These are phyloP conservation scores for Nebria brevicollis DNA, from an alignment of 2,888 invertebrate genomes.

Conservation along the genomic window DNA sequence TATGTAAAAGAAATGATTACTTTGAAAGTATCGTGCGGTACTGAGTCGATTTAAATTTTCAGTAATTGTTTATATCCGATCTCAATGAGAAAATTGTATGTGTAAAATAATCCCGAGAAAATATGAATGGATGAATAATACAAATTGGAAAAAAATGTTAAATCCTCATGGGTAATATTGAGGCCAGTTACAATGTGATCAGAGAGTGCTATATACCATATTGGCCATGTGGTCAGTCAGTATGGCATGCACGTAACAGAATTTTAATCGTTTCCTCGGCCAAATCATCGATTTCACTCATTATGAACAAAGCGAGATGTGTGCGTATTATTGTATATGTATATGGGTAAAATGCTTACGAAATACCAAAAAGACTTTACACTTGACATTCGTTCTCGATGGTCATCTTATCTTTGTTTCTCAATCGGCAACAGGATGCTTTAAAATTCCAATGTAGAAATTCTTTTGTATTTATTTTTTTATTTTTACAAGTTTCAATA, in stretches of 20 bases:
- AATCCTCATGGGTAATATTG: conserved; percentile 6
- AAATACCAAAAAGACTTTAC: neutral
- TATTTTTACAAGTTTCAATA: neutral
- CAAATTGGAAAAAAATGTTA: neutral
- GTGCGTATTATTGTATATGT: neutral
- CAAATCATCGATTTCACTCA: conserved; percentile 20
- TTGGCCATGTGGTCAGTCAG: conserved; percentile 11
- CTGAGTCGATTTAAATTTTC: neutral
- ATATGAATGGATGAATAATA: conserved; percentile 10
- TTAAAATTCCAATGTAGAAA: neutral
- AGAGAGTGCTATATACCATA: conserved; percentile 8
- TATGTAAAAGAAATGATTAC: neutral
- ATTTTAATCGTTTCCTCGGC: conserved; percentile 14
- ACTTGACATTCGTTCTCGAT: neutral
- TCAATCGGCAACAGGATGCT: neutral
- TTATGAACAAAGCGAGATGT: conserved; percentile 2
- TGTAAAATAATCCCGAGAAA: conserved; percentile 1
- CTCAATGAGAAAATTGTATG: neutral
- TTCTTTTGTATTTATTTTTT: neutral
- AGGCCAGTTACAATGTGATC: conserved; percentile 4
- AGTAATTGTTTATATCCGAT: neutral
- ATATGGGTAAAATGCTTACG: neutral
- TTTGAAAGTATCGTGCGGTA: neutral
- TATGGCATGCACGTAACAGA: conserved; percentile 7
- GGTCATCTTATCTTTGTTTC: neutral